A percentile compares a stretch with the other conserved stretches of the same genome.
Conservation (phyloP, 2,888 invertebrate species). For the Lathronympha strigana region DNA sequence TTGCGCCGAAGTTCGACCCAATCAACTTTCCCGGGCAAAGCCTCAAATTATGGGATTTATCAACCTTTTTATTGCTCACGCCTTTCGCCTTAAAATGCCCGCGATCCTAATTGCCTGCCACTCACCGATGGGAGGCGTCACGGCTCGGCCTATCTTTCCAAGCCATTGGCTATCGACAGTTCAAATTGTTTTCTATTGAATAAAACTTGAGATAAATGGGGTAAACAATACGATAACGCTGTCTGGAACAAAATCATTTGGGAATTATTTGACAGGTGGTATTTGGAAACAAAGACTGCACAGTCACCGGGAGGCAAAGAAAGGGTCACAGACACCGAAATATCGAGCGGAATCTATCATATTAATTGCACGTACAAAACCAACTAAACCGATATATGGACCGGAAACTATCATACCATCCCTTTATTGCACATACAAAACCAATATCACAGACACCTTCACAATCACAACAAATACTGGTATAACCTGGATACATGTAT, state of each 20-base stretch:
- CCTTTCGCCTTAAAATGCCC: slow-evolving; percentile 4
- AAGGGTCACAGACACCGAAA: no score
- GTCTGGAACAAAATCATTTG: not conserved
- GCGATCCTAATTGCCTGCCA: slow-evolving; percentile 32
- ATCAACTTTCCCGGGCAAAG: not conserved
- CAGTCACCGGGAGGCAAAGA: no score
- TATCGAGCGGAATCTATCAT: no score
- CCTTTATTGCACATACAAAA: no score
- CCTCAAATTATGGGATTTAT: slow-evolving; percentile 4
- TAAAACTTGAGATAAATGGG: slow-evolving; percentile 2
- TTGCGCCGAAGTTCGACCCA: no score
- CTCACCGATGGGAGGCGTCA: slow-evolving; percentile 19
- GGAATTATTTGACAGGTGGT: not conserved
- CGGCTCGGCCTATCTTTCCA: slow-evolving; percentile 12
- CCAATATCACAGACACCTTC: no score
- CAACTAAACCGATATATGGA: no score
- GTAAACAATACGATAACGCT: not conserved
- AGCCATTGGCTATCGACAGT: slow-evolving; percentile 18
- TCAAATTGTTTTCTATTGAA: slow-evolving; percentile 22
- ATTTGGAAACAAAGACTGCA: no score
- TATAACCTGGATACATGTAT: no score
- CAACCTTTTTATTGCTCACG: slow-evolving; percentile 7
- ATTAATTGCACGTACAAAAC: no score
- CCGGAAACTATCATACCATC: no score
- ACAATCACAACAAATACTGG: no score